Evolutionary conservation across 2,113 vertebrate genomes (phyloP).

Genomic region (Proteles cristata): DNA sequence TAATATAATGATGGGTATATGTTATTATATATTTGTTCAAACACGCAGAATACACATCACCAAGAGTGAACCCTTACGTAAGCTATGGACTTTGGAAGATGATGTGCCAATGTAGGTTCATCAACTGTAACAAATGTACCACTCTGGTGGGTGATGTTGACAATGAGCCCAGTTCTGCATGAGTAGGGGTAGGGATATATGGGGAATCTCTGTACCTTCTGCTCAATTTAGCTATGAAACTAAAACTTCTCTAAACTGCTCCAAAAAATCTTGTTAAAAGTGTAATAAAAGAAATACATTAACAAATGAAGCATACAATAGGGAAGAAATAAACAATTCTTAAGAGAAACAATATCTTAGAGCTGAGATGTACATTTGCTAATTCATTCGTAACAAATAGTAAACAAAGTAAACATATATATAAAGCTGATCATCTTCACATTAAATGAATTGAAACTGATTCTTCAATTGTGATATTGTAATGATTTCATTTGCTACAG

Average conservation of each 20-base stretch:
- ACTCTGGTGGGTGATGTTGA: neutral
- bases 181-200: neutral
- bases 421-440: neutral
- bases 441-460: neutral
- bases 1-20: neutral
- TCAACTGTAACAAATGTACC: neutral
- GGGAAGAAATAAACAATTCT: neutral
- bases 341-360: neutral
- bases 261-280: neutral
- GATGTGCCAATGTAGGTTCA: neutral
- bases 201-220: neutral
- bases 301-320: neutral
- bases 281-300: neutral
- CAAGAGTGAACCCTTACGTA: neutral
- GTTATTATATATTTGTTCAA: neutral
- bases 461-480: neutral
- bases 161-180: neutral
- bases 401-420: neutral
- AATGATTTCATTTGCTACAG: neutral
- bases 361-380: neutral
- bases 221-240: neutral
- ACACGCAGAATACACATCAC: neutral
- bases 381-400: neutral
- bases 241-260: neutral
- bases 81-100: neutral